phyloP scores from a whole-genome alignment of 2,113 vertebrate species.

The Clupea harengus region DNA sequence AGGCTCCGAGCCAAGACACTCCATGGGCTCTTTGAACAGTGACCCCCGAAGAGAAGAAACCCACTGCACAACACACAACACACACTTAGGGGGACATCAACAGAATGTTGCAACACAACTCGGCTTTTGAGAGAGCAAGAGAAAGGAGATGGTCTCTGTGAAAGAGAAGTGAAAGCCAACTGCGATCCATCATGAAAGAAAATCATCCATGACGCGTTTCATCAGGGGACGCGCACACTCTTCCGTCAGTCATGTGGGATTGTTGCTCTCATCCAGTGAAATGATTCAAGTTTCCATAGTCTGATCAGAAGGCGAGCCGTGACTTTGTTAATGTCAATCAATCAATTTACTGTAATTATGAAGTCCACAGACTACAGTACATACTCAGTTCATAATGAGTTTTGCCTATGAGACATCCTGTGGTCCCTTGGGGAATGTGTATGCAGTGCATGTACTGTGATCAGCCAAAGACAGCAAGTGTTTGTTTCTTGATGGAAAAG shows the following conservation, averaged over 20 bases:
- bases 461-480: neutral
- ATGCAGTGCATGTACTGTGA: neutral
- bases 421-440: neutral
- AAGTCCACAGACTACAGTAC: too few species aligned
- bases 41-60: neutral
- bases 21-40: neutral
- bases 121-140: neutral
- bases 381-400: neutral
- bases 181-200: neutral
- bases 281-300: neutral
- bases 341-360: too few species aligned
- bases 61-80: neutral
- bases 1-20: neutral
- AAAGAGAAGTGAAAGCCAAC: neutral
- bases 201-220: neutral
- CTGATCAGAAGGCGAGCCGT: too few species aligned
- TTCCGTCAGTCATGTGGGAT: too few species aligned
- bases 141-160: neutral
- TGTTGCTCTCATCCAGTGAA: neutral
- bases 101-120: too few species aligned
- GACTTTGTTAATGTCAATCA: too few species aligned
- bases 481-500: neutral
- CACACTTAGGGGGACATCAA: neutral
- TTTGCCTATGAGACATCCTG: neutral
- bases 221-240: neutral